Conservation (phyloP, 2,797 vertebrate species). For the Phaenicophaeus curvirostris region DNA sequence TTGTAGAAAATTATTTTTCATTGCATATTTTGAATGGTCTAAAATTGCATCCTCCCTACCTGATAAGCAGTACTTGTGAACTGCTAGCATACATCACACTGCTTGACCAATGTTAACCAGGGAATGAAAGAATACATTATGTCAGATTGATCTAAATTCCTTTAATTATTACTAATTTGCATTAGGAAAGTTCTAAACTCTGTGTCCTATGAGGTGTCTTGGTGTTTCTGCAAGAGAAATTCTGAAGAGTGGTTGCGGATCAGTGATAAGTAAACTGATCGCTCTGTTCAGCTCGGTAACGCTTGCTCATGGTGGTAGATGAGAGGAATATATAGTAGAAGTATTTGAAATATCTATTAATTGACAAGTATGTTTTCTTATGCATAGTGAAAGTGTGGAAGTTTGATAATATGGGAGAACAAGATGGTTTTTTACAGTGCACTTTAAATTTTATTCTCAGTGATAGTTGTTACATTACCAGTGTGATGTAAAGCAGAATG, state of each 20-base stretch:
- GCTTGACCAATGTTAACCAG: not conserved
- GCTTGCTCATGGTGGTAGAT: not conserved
- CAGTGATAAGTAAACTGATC: not conserved
- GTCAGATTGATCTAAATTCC: not conserved
- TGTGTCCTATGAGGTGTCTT: not conserved
- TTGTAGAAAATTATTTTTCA: not conserved
- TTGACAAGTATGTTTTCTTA: not conserved
- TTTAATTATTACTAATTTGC: not conserved
- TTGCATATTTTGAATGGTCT: not conserved
- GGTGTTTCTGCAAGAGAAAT: not conserved
- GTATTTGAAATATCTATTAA: not conserved
- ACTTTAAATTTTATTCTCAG: not conserved
- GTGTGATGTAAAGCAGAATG: not conserved
- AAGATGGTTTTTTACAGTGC: not conserved
- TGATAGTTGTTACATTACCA: not conserved
- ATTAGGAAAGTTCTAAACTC: not conserved
- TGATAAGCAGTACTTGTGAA: not conserved
- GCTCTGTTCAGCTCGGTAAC: not conserved
- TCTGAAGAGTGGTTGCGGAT: not conserved
- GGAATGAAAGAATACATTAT: not conserved
- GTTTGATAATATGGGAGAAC: not conserved
- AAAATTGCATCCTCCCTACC: not conserved
- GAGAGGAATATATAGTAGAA: not conserved
- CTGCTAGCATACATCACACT: not conserved
- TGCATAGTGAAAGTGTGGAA: rapidly evolving